phyloP scores from a whole-genome alignment of 2,888 invertebrate genomes.

The Stenotaenia linearis region DNA sequence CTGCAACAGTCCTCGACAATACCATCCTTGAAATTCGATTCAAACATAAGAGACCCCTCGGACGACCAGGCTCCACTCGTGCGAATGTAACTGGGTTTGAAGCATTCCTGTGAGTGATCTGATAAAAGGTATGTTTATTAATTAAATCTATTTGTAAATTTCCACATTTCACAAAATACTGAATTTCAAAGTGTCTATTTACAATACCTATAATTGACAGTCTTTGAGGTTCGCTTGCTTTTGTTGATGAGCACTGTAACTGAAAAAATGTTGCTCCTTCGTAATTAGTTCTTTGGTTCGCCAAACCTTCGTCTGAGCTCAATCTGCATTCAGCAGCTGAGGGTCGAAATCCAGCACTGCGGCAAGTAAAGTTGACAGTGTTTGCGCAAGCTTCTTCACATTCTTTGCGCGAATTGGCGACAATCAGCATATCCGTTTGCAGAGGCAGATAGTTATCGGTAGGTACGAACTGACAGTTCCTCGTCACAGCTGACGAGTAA shows the following conservation, averaged over 20 bases:
- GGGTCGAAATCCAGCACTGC: conserved; percentile 34
- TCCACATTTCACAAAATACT: not conserved
- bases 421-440: conserved; percentile 32
- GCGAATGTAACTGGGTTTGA: not conserved
- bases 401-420: conserved; percentile 34
- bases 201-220: not conserved
- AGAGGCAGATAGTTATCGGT: conserved; percentile 24
- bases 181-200: not conserved
- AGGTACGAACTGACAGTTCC: not conserved
- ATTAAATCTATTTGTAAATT: not conserved
- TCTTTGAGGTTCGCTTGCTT: not conserved
- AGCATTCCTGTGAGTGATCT: not conserved
- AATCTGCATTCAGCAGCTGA: conserved; percentile 34
- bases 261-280: conserved; percentile 24
- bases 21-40: conserved; percentile 42
- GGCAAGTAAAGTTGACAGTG: conserved; percentile 32
- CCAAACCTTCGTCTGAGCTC: conserved; percentile 32
- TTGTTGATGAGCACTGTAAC: not conserved
- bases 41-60: conserved; percentile 34
- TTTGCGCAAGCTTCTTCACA: conserved; percentile 32
- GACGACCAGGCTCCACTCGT: conserved; percentile 24
- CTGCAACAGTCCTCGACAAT: conserved; percentile 47
- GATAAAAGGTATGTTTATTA: not conserved
- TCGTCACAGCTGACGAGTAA: not conserved
- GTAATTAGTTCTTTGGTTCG: not conserved